Conservation (phyloP, 1,140 invertebrate species). For the Macrotrachela quadricornifera region DNA sequence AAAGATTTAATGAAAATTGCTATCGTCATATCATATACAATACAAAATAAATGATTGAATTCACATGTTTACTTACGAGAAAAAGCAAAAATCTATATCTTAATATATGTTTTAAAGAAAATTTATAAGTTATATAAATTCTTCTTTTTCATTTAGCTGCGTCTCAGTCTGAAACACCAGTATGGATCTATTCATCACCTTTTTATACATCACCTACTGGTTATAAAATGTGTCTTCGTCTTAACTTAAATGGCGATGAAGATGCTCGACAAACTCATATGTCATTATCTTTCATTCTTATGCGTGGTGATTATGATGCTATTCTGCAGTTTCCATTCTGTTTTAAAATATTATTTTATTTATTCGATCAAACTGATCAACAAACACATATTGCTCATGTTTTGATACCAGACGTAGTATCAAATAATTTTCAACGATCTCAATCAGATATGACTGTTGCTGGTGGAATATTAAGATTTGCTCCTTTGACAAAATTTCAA, state of each 20-base stretch:
- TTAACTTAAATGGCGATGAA: conserved; percentile 9
- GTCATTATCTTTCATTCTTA: conserved; percentile 7
- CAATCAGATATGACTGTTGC: conserved; percentile 1
- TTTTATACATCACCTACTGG: conserved; percentile 20
- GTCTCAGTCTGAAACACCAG: conserved; percentile 14
- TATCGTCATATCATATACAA: too few relatives aligned
- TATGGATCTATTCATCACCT: conserved; percentile 22
- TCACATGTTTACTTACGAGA: too few relatives aligned
- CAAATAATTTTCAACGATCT: background rate
- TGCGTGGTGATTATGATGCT: conserved; percentile 13
- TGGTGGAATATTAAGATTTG: background rate
- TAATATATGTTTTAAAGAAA: too few relatives aligned
- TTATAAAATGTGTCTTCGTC: conserved; percentile 13
- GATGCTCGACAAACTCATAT: conserved; percentile 7
- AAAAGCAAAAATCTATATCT: too few relatives aligned
- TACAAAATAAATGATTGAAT: too few relatives aligned
- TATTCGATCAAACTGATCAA: conserved; percentile 13
- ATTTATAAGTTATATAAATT: too few relatives aligned
- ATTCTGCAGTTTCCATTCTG: conserved; percentile 17
- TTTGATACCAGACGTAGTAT: conserved; percentile 11
- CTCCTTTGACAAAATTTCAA: background rate
- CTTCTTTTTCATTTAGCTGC: conserved; percentile 6
- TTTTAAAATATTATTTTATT: conserved; percentile 13
- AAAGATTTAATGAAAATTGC: too few relatives aligned
- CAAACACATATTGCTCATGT: conserved; percentile 9